These are phyloP conservation scores for Cettia cetti DNA, from an alignment of 2,113 vertebrate species.

Conservation along the genomic window DNA sequence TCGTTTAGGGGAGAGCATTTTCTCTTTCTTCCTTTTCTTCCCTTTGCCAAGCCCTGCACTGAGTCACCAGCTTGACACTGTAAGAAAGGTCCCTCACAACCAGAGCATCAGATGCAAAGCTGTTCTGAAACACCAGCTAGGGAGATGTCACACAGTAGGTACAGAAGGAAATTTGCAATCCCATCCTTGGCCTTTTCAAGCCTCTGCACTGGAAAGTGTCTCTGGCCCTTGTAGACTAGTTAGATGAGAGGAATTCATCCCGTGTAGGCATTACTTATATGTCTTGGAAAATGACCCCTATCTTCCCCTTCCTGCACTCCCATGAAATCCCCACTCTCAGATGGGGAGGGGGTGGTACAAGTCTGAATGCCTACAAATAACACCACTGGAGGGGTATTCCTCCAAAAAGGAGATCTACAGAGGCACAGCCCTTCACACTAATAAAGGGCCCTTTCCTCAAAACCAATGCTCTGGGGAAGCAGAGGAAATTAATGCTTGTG, in stretches of 20 bases:
- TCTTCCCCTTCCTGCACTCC: not conserved
- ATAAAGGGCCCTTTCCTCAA: not conserved
- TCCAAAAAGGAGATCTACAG: not conserved
- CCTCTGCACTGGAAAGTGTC: not conserved
- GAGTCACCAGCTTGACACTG: not conserved
- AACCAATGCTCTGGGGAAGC: not conserved
- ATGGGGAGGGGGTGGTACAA: fast-evolving
- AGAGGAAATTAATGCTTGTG: not conserved
- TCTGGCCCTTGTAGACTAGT: not conserved
- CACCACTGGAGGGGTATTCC: not conserved
- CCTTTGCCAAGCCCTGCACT: not conserved
- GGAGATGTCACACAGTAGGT: not conserved
- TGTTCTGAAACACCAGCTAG: not conserved
- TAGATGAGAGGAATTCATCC: not conserved
- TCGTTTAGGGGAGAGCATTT: not conserved
- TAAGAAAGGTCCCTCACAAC: not conserved
- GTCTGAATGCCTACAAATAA: not conserved
- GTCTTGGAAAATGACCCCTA: not conserved
- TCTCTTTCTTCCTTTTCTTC: not conserved
- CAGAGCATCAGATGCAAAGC: not conserved
- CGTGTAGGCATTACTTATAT: not conserved
- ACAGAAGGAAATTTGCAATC: not conserved
- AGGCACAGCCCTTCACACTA: not conserved
- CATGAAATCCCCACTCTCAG: not conserved
- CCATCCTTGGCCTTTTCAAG: not conserved